Evolutionary conservation across 2,113 vertebrate genomes (phyloP), one percentile per base, ranked within the genome.

Genomic region (Salvelinus sp.): DNA sequence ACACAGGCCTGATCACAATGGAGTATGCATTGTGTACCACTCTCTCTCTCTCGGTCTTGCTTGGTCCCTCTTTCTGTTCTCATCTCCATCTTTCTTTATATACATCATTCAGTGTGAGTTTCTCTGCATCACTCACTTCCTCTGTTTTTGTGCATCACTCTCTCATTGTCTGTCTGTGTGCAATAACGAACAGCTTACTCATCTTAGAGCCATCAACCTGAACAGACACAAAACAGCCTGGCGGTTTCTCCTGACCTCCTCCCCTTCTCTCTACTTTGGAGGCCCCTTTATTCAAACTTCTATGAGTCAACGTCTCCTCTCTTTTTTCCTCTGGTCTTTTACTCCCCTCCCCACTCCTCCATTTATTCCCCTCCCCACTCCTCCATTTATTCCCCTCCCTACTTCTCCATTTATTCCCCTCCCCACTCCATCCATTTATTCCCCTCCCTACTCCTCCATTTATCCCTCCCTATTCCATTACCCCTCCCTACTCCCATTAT

Each of bases 131-230:
- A 12, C 23, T 30, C 64, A 16, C 27, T 14, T 16, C 64, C 64
- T 30, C 4, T 66, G 7, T 58, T 58, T 58, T 33, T 33, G 33
- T 33, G 1, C 33, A 33, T 33, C 33, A 33, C 33, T 6, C 33
- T 33, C 33, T 33, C 33, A 33, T 33, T 33, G 33, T 38, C 33
- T 38, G 33, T 65, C 10, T 27, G 9, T 65, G 9, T 28, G 7
- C 33, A 38, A 7, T 57, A 18, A 57, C 63, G 16, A 16, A 33
- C 28, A 79, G 33, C 85, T 88, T 75, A 72, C 74, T 87, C 74
- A 76, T 73, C 80, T 76, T 2, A 73, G 80, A 82, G 79, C 76
- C 78, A 80, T 82, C 76, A 77, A 77, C 79, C 81, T 76, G 70
- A 81, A 76, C 66, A 75, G 76, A 79, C 47, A 79, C 72, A 76